phyloP scores from a whole-genome alignment of 1,140 invertebrate species.

The Amyelois transitella region DNA sequence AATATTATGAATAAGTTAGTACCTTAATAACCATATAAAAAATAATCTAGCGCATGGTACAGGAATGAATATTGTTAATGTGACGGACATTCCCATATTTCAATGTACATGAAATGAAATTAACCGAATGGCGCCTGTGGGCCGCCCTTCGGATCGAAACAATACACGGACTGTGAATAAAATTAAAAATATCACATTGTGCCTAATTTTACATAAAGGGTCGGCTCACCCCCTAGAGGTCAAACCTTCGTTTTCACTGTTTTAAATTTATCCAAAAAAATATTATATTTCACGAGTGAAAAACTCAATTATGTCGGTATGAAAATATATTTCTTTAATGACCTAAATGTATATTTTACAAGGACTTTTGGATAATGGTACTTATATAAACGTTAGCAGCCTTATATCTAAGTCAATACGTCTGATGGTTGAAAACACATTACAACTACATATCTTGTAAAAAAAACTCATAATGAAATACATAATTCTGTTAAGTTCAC shows the following conservation, averaged over 20 bases:
- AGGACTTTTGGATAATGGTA: no score
- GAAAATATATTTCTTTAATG: no score
- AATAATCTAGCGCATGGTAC: not conserved
- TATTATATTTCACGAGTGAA: not conserved
- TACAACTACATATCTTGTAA: no score
- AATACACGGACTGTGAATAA: conserved; percentile 19
- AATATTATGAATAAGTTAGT: no score
- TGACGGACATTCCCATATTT: conserved; percentile 15
- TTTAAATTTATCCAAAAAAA: not conserved
- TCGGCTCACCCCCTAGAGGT: not conserved
- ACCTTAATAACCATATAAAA: no score
- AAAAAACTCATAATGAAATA: no score
- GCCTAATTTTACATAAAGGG: conserved; percentile 12
- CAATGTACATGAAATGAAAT: not conserved
- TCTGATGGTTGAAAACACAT: no score
- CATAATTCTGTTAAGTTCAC: no score
- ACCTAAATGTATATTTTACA: no score
- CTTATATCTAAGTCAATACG: no score
- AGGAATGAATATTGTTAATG: conserved; percentile 13
- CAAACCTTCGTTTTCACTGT: not conserved
- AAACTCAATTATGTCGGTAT: not conserved
- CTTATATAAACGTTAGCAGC: no score
- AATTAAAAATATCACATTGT: conserved; percentile 19
- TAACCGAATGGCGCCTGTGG: not conserved
- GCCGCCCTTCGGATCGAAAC: conserved; percentile 13